Evolutionary conservation across 2,797 vertebrate species (phyloP).

Genomic region (Gallirallus australis): DNA sequence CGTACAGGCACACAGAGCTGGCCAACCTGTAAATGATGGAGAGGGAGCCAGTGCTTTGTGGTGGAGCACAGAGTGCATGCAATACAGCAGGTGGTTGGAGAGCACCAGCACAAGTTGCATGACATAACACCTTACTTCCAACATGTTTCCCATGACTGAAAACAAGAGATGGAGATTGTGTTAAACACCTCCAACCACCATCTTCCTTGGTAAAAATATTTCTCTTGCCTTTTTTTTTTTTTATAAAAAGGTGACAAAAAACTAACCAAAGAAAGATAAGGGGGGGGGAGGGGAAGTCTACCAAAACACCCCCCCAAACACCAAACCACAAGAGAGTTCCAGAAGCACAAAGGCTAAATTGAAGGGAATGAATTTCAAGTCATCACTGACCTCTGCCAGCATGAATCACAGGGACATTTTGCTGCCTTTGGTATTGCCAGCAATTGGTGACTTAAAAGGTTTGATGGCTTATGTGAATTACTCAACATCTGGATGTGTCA

Average conservation of each 20-base stretch:
- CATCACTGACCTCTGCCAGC: background rate
- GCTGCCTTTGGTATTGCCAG: background rate
- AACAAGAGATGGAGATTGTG: background rate
- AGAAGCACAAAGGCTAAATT: background rate
- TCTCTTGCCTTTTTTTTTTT: background rate
- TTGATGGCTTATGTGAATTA: background rate
- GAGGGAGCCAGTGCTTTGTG: background rate
- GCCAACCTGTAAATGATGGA: background rate
- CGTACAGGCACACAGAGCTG: background rate
- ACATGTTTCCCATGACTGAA: fast-evolving
- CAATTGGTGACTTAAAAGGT: background rate
- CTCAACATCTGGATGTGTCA: background rate
- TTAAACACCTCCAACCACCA: background rate
- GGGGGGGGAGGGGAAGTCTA: too few species aligned
- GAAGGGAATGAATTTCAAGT: background rate
- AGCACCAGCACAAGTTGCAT: background rate
- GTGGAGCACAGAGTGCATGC: background rate
- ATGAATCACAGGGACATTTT: background rate
- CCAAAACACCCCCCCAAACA: too few species aligned
- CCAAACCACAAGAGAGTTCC: background rate
- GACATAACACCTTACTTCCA: background rate
- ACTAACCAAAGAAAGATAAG: too few species aligned
- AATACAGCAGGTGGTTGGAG: background rate
- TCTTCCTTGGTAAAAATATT: background rate
- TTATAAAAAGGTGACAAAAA: background rate